Percentiles rank a stretch among this genome's conserved stretches.
Evolutionary conservation across 1,140 invertebrate species (phyloP).

Genomic region (Dolichoris vasculosae): DNA sequence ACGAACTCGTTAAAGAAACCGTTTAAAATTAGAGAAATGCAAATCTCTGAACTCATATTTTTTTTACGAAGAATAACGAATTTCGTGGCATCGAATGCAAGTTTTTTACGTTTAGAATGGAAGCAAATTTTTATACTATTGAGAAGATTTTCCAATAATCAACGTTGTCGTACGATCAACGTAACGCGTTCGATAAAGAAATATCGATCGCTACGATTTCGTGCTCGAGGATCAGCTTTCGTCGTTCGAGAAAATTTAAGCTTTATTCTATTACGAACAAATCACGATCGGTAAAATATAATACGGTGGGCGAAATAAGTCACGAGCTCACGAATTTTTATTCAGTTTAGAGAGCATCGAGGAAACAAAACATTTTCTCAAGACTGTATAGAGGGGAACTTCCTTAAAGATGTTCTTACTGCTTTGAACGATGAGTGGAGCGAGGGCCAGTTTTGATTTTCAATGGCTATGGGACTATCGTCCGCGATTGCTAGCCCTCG

Average conservation of each 20-base stretch:
- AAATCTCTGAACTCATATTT: not conserved
- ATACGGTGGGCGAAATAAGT: not conserved
- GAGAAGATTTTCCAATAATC: too few species aligned
- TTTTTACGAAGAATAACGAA: not conserved
- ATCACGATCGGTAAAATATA: not conserved
- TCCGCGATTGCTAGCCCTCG: not conserved
- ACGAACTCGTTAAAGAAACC: not conserved
- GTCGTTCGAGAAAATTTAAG: not conserved
- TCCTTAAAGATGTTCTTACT: not conserved
- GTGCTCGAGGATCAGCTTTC: not conserved
- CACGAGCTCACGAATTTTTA: not conserved
- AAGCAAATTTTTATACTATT: too few species aligned
- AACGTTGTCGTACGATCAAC: too few species aligned
- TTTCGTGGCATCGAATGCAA: not conserved
- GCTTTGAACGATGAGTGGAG: not conserved
- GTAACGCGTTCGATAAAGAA: not conserved
- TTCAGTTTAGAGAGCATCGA: not conserved
- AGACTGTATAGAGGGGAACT: slow-evolving; percentile 12
- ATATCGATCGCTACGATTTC: not conserved
- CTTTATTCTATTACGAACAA: not conserved
- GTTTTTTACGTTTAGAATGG: too few species aligned
- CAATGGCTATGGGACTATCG: not conserved
- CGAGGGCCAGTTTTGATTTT: not conserved
- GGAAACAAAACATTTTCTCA: not conserved
- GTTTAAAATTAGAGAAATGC: not conserved